Evolutionary conservation across 2,113 vertebrate species (phyloP).

Genomic region (Acanthochromis polyacanthus): DNA sequence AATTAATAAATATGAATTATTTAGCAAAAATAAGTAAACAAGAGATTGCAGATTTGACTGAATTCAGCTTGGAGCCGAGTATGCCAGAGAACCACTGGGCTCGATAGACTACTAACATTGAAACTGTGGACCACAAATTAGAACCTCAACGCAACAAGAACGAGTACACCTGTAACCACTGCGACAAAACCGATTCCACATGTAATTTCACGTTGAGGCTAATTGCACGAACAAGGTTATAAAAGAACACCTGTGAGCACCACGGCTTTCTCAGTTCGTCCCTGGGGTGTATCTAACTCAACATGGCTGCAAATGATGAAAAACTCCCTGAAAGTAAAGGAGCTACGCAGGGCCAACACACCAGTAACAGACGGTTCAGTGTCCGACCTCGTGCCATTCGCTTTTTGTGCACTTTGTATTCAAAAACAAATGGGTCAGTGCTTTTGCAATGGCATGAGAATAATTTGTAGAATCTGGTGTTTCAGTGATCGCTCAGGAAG

Average conservation of each 20-base stretch:
- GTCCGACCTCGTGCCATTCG: not conserved
- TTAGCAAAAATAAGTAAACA: too few species aligned
- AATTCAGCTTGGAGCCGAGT: too few species aligned
- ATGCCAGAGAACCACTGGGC: too few species aligned
- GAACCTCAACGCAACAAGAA: too few species aligned
- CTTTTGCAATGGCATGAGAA: not conserved
- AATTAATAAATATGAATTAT: too few species aligned
- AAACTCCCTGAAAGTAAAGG: not conserved
- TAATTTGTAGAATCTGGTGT: not conserved
- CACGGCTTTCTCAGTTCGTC: not conserved
- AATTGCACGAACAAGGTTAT: not conserved
- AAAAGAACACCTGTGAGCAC: slow-evolving; percentile 28
- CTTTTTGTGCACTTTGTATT: not conserved
- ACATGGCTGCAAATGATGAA: not conserved
- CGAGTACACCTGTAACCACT: too few species aligned
- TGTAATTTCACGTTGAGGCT: too few species aligned
- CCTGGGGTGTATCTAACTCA: not conserved
- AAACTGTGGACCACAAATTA: too few species aligned
- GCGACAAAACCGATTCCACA: too few species aligned
- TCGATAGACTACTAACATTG: too few species aligned
- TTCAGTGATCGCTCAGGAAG: not conserved
- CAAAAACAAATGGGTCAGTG: not conserved
- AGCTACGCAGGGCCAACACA: not conserved
- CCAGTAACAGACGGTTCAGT: not conserved
- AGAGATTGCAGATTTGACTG: too few species aligned